Base-by-base conservation (phyloP, 2,888 invertebrate species). In the Lycaena phlaeas region DNA sequence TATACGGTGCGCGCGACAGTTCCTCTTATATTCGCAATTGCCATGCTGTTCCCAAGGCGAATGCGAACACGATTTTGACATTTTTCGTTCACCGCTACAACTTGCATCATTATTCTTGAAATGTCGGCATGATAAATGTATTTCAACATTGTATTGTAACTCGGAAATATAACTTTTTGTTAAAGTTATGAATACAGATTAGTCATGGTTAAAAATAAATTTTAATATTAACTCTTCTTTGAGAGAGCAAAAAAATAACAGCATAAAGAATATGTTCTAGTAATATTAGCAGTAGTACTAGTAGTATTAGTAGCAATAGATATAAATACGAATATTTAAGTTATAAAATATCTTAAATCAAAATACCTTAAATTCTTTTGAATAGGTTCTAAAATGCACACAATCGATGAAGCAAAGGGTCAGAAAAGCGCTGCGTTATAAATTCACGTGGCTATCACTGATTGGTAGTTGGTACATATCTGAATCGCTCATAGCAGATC, bases 1-100 rank as follows among this genome's bases (percentile, higher is more conserved):
- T 77, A 70, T 65, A 74, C 66, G 73, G 61, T 69, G 56, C 55
- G 64, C 54, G 56, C 61, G 58, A n/a, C n/a, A n/a, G 42, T 64
- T 75, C 73, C 75, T 72, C 70, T 69, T 61, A 59, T 56, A 56
- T 49, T 54, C 61, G 57, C 57, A 59, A 48, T 34, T 54, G 50
- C 56, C 45, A 43, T 48, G 53, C 53, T 52, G 55, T 58, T 66
- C 57, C 62, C 68, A 68, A 69, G 70, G 65, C 61, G 51, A 48
- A 64, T 57, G 59, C 54, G 59, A 51, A 61, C 78, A 81, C 78
- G 76, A 71, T 64, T 75, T 70, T 79, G 77, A 78, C 78, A 81
- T 81, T 81, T 75, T 70, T 76, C 70, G 70, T 61, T 65, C 62
- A 50, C 53, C 54, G 52, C 54, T 37, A 34, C 38, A 49, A 57